Percentiles rank a stretch among this genome's conserved stretches.
These are phyloP conservation scores for Scaptodrosophila lebanonensis DNA, from an alignment of 1,140 invertebrate genomes.

Conservation along the genomic window DNA sequence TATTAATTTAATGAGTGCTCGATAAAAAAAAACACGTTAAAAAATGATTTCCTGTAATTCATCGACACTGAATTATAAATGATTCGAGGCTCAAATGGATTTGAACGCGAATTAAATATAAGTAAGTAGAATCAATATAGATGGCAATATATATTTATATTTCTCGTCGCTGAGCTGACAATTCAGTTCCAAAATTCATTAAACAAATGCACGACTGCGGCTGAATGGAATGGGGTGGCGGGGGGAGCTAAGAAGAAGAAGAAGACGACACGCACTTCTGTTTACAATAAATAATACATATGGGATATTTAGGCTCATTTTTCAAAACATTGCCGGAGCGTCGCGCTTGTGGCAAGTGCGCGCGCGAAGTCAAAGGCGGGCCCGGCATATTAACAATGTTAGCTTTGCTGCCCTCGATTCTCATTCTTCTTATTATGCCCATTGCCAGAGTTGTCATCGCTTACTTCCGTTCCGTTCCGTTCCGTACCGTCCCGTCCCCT, in stretches of 20 bases:
- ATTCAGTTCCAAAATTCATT: slow-evolving; percentile 53
- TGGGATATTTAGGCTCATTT: slow-evolving; percentile 59
- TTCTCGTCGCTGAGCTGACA: slow-evolving; percentile 31
- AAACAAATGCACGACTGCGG: slow-evolving; percentile 39
- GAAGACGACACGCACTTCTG: slow-evolving; percentile 30
- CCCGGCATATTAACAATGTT: slow-evolving; percentile 35
- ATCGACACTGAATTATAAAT: too few relatives aligned
- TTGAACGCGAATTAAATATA: too few relatives aligned
- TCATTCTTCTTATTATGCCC: not conserved
- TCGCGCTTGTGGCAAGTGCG: not conserved
- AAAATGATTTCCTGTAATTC: too few relatives aligned
- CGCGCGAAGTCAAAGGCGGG: not conserved
- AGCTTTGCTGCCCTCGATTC: slow-evolving; percentile 14
- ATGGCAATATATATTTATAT: slow-evolving; percentile 26
- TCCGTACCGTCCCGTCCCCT: too few relatives aligned
- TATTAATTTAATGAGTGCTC: too few relatives aligned
- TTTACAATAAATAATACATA: slow-evolving; percentile 60
- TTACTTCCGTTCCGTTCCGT: too few relatives aligned
- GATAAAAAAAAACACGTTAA: too few relatives aligned
- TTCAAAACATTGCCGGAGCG: slow-evolving; percentile 58
- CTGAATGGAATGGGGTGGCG: not conserved
- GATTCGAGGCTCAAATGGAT: too few relatives aligned
- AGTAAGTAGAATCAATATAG: slow-evolving; percentile 26
- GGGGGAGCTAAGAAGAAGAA: not conserved
- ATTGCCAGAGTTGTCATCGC: not conserved